Base-by-base conservation (phyloP, 2,888 invertebrate species). In the Mesoligia furuncula region DNA sequence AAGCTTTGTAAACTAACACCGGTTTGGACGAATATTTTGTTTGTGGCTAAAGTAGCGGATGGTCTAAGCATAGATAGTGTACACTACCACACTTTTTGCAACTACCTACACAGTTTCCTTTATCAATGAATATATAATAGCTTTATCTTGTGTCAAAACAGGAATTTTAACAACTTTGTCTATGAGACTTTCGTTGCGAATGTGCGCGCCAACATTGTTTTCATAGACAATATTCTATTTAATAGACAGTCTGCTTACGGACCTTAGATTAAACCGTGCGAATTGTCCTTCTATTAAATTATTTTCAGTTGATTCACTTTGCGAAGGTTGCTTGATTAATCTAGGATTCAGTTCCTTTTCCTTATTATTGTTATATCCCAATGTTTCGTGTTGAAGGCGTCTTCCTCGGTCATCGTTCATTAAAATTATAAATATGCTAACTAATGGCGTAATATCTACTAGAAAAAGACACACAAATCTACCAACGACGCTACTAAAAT, bases 1-100 rank as follows among this genome's bases (percentile, higher is more conserved):
- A 83, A 66, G 45, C 59, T 85, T 83, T 85, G 85, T 85, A 85
- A 85, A 27, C 48, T 48, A 74, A 85, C 77, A 80, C 84, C 57
- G 42, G 62, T 13, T 81, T 57, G 68, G 36, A 59, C 20, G 66
- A 64, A 17, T 36, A 77, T 39, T 84, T 69, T 31, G 66, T 54
- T 84, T 81, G 59, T 65, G 36, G 76, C 2, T 64, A 31, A 39
- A 45, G 59, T 66, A 45, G 51, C 27, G 5, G 66, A 64, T 54
- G 71, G 27, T 54, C 54, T 64, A 54, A 67, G 3, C 20, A 51
- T 11, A 39, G 15, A 48, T 17, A 20, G 9, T 59, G 27, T 4
- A 17, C 0, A 61, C 36, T 17, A 31, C 1, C 9, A 61, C 61
- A 61, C 8, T 31, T 51, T 15, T 36, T 59, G n/a, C n/a, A 15